phyloP scores from a whole-genome alignment of 2,797 vertebrate species.

The Malurus splendens region DNA sequence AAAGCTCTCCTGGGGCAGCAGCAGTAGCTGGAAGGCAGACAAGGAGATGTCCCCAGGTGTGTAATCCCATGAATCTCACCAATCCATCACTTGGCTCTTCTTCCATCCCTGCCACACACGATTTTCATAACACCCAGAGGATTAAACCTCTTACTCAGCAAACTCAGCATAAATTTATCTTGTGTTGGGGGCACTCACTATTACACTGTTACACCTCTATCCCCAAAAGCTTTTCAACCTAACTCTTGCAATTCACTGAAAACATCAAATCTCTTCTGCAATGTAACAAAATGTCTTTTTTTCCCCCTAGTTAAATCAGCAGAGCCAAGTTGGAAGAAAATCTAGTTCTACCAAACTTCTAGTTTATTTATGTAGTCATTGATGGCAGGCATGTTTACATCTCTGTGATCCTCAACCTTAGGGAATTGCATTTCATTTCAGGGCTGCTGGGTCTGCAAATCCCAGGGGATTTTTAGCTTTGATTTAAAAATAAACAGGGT shows the following conservation, averaged over 20 bases:
- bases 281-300: not conserved
- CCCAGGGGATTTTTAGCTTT: not conserved
- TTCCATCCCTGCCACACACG: not conserved
- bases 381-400: not conserved
- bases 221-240: not conserved
- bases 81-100: not conserved
- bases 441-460: not conserved
- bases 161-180: not conserved
- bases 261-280: not conserved
- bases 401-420: not conserved
- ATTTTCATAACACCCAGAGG: not conserved
- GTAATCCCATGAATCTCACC: not conserved
- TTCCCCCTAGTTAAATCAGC: not conserved
- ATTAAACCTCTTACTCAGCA: not conserved
- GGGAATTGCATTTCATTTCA: conserved; percentile 10
- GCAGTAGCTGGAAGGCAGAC: not conserved
- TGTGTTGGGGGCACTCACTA: not conserved
- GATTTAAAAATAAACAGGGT: not conserved
- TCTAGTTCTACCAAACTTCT: not conserved
- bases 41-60: not conserved
- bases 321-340: not conserved
- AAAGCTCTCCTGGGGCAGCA: not conserved
- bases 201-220: not conserved
- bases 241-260: not conserved
- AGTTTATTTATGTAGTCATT: not conserved